These are phyloP conservation scores for Muscidifurax raptorellus DNA, from an alignment of 1,140 invertebrate species.

Conservation along the genomic window DNA sequence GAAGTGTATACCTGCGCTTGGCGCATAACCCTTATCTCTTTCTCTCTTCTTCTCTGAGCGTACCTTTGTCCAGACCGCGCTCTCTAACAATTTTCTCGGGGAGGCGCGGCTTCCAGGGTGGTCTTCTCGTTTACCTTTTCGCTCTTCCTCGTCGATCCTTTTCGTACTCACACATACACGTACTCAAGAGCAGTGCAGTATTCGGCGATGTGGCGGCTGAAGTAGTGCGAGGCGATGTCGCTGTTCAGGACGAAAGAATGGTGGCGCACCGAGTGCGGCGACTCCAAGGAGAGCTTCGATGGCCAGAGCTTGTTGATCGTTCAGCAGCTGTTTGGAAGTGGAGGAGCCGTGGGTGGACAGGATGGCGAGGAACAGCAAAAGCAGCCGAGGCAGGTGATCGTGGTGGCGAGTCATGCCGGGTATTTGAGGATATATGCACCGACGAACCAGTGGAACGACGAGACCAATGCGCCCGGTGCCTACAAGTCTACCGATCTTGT, in stretches of 20 bases:
- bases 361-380: conserved; percentile 74
- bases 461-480: conserved; percentile 68
- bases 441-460: conserved; percentile 72
- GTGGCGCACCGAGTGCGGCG: conserved; percentile 82
- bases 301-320: conserved; percentile 77
- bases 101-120: conserved; percentile 42
- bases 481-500: conserved; percentile 82
- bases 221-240: conserved; percentile 78
- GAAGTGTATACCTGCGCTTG: conserved; percentile 6
- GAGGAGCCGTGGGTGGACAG: neutral
- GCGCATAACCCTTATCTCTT: conserved; percentile 19
- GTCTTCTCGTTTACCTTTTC: conserved; percentile 32
- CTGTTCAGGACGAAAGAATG: conserved; percentile 87
- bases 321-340: neutral
- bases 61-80: neutral
- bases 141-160: neutral
- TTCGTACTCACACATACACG: neutral
- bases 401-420: conserved; percentile 83
- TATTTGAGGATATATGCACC: conserved; percentile 83
- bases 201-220: neutral
- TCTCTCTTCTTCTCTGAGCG: neutral
- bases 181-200: neutral
- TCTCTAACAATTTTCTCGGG: conserved; percentile 44
- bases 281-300: conserved; percentile 80
- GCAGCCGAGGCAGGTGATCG: conserved; percentile 78